Base-by-base conservation (phyloP, 2,113 vertebrate species). In the Coturnix japonica region DNA sequence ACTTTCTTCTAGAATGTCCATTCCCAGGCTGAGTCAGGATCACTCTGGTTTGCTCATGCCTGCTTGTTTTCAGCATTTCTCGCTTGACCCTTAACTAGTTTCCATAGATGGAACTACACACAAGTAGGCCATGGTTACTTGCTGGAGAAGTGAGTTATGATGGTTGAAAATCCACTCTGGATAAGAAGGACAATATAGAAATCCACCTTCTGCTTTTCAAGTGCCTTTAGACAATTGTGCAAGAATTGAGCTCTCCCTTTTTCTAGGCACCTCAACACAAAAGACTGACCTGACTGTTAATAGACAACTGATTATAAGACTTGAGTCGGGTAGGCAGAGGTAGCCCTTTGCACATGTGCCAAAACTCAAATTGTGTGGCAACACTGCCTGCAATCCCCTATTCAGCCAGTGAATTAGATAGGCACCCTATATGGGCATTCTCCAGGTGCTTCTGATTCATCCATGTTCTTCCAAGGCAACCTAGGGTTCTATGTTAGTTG, bases 401-500 rank as follows among this genome's bases (percentile, higher is more conserved):
- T 9, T 7, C 54, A 44, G 7, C 5, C 59, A 39, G 3, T 13
- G 28, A 81, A 25, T 0, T 11, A 35, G 28, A 26, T 4, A 49
- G 44, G 14, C 13, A 43, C 11, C 35, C 28, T 63, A 2, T 0
- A 0, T 18, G 23, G 35, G 18, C 35, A 47, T 75, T 59, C 30
- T 5, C 3, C 13, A 4, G 3, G 21, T n/a, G 23, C 28, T 77
- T 76, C 30, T 8, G 7, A 7, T 35, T 51, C 31, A 69, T 0
- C 0, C 6, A 6, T 33, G 9, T 2, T 31, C n/a, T 57, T 25
- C 25, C 13, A 21, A n/a, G 33, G 21, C 18, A 71, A 53, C 9
- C 0, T 0, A 49, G 23, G 14, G 16, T 90, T 67, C 46, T 39
- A 8, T 11, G 3, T 70, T 85, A 59, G 35, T 74, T 67, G 19